These are phyloP conservation scores for Heteropelma amictum DNA, from an alignment of 2,888 invertebrate species.

Conservation along the genomic window DNA sequence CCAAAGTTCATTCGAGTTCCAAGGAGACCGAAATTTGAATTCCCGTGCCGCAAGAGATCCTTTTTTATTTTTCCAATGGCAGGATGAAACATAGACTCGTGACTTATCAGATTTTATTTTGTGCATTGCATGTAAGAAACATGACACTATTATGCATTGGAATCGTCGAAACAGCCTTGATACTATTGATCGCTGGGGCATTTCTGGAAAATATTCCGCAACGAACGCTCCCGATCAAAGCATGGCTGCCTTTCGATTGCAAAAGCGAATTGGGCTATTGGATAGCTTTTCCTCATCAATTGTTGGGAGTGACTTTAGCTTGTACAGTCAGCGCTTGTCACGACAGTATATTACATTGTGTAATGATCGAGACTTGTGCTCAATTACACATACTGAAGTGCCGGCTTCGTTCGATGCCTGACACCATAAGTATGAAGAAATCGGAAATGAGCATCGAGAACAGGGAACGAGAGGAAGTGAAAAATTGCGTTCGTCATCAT, in stretches of 20 bases:
- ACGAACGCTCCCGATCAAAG: slow-evolving; percentile 38
- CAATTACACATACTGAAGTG: slow-evolving; percentile 51
- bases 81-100: no score
- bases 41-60: no score
- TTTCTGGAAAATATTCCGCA: slow-evolving; percentile 37
- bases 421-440: background rate
- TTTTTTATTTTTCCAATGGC: no score
- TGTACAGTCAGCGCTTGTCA: slow-evolving; percentile 49
- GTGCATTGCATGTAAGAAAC: no score
- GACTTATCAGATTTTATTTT: no score
- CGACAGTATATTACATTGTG: slow-evolving; percentile 58
- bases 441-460: background rate
- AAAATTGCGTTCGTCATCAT: slow-evolving; percentile 4
- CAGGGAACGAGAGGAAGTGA: background rate
- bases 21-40: no score
- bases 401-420: background rate
- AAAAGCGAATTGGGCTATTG: slow-evolving; percentile 35
- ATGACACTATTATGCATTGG: background rate
- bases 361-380: slow-evolving; percentile 57
- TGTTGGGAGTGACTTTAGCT: slow-evolving; percentile 14
- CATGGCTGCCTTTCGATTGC: slow-evolving; percentile 49
- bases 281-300: slow-evolving; percentile 47
- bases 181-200: slow-evolving; percentile 35
- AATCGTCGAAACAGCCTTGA: slow-evolving; percentile 22
- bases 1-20: no score